Evolutionary conservation across 2,888 invertebrate genomes (phyloP), one percentile per base, ranked within the genome.

Genomic region (Brachypterus glaber): DNA sequence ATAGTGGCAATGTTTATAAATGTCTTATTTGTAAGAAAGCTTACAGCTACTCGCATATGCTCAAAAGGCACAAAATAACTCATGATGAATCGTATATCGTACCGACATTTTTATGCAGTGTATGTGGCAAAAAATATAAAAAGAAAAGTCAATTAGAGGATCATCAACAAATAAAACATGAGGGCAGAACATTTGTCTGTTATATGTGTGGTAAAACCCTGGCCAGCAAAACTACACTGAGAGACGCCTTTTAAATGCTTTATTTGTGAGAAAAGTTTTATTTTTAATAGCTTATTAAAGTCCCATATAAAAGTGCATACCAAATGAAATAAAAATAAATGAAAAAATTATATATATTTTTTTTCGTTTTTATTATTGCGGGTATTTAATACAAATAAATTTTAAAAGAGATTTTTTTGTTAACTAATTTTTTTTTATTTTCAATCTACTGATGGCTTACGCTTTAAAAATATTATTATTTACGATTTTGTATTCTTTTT

Each of bases 121-220:
- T 27, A 11, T 27, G 27, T 11, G 27, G 12, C 4, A 27, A 27
- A 27, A 11, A 5, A 11, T 27, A 9, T 11, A 4, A 11, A 11
- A 9, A 4, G 4, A 40, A 49, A 9, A 43, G 40, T 24, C 41
- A 40, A 24, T 34, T 46, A 8, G 42, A 37, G 11, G 41, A 45
- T 27, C 48, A 48, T 26, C 30, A 40, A 5, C 39, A 45, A 18
- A 32, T 37, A 4, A 44, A 46, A 2, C 48, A 48, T 26, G 48
- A 44, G 2, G 41, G 43, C 24, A n/a, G 36, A 40, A 9, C 40
- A 38, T 13, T 13, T 3, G 34, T 43, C 0, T 69, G 69, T 47
- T 55, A 63, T 13, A 46, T 60, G 2, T 69, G 69, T 50, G 63
- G 63, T 0, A 66, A 66, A 25, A 36, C 44, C 5, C 39, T 51